These are phyloP conservation scores for Triops cancriformis DNA, from an alignment of 1,140 invertebrate genomes.

Conservation along the genomic window DNA sequence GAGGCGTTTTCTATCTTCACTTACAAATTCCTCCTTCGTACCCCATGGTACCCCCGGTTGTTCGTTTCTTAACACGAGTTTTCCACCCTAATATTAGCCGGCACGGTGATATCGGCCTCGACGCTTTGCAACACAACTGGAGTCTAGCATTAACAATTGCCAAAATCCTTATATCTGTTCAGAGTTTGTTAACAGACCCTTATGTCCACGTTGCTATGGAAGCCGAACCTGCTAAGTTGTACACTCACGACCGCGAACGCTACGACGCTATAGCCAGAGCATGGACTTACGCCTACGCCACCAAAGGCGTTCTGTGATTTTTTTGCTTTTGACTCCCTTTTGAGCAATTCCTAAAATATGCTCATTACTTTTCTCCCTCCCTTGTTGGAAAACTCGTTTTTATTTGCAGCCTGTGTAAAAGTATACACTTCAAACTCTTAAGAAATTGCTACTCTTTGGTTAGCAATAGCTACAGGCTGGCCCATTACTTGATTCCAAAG, in stretches of 20 bases:
- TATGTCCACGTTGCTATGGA: conserved; percentile 88
- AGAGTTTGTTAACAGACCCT: conserved; percentile 86
- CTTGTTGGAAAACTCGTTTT: not conserved
- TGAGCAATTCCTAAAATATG: not conserved
- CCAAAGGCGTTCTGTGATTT: conserved; percentile 61
- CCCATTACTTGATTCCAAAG: not conserved
- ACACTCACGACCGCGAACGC: conserved; percentile 58
- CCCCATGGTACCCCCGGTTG: conserved; percentile 81
- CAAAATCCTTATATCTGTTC: conserved; percentile 79
- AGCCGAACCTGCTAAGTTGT: conserved; percentile 70
- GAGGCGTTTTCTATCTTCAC: conserved; percentile 79
- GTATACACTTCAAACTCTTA: not conserved
- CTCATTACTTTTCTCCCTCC: not conserved
- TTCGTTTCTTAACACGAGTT: conserved; percentile 80
- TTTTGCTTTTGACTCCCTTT: not conserved
- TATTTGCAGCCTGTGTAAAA: not conserved
- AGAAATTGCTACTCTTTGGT: not conserved
- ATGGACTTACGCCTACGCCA: conserved; percentile 90
- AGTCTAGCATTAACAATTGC: conserved; percentile 83
- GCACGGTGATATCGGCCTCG: conserved; percentile 91
- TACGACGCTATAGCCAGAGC: conserved; percentile 74
- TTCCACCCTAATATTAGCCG: conserved; percentile 90
- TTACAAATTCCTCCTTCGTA: conserved; percentile 52
- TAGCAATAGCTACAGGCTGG: not conserved
- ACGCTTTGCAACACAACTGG: conserved; percentile 94